A percentile compares a stretch with the other conserved stretches of the same genome.
Conservation (phyloP, 2,888 invertebrate species). For the Lysandra bellargus region DNA sequence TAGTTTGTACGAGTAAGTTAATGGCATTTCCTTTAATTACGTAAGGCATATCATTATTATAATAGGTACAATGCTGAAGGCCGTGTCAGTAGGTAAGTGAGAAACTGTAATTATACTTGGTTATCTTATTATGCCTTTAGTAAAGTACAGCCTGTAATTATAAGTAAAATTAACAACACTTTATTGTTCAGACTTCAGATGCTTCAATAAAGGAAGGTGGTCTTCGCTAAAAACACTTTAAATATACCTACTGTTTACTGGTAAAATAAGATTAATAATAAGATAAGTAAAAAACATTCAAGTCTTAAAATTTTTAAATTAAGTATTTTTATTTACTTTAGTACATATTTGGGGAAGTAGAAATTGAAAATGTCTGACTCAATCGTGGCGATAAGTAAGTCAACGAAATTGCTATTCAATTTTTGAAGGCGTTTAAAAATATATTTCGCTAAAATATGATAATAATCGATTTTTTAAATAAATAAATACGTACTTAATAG, state of each 20-base stretch:
- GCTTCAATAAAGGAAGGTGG: not conserved
- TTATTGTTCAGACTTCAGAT: not conserved
- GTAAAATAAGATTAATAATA: not conserved
- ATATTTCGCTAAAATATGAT: too few species aligned
- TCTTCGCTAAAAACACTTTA: not conserved
- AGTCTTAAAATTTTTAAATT: too few species aligned
- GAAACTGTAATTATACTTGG: not conserved
- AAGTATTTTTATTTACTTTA: too few species aligned
- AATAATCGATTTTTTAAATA: too few species aligned
- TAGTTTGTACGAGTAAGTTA: not conserved
- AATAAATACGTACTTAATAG: too few species aligned
- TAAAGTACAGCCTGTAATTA: conserved; percentile 1
- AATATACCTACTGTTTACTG: too few species aligned
- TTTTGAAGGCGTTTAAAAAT: not conserved
- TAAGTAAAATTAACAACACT: not conserved
- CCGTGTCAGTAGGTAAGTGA: not conserved
- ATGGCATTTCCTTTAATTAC: not conserved
- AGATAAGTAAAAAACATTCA: not conserved
- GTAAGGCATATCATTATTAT: not conserved
- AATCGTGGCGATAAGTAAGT: conserved; percentile 50
- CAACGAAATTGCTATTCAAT: not conserved
- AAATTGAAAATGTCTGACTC: not conserved
- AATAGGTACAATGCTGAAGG: not conserved
- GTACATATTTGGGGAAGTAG: not conserved
- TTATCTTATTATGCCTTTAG: not conserved